Evolutionary conservation across 2,888 invertebrate species (phyloP).

Genomic region (Lottia scabra): DNA sequence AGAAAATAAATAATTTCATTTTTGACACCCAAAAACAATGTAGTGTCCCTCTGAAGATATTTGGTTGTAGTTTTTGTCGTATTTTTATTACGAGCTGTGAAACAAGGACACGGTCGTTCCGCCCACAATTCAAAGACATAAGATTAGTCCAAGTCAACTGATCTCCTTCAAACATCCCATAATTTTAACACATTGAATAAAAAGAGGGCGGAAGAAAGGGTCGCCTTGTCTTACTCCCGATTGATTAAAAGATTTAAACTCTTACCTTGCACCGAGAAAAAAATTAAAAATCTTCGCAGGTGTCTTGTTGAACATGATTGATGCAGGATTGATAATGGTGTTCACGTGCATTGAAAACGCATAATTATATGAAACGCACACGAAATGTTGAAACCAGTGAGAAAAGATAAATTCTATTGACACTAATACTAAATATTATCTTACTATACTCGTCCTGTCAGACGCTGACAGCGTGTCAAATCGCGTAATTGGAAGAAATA

Average conservation of each 20-base stretch:
- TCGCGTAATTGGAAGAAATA: too few relatives aligned
- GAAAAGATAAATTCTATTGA: neutral
- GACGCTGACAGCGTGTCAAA: too few relatives aligned
- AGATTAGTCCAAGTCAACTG: conserved; percentile 1
- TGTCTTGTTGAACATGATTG: neutral
- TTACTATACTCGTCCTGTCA: too few relatives aligned
- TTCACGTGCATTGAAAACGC: neutral
- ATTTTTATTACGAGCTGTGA: conserved; percentile 2
- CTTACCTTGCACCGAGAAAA: neutral
- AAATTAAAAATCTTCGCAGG: neutral
- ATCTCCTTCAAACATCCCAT: neutral
- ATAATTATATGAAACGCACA: neutral
- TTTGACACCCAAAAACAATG: neutral
- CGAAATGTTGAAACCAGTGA: neutral
- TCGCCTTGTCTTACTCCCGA: neutral
- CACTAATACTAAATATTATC: neutral
- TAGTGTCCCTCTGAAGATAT: neutral
- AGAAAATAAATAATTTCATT: conserved; percentile 5
- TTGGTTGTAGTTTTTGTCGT: neutral
- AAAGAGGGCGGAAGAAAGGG: neutral
- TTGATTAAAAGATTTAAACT: neutral
- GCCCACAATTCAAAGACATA: neutral
- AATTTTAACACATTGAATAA: neutral
- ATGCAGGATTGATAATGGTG: neutral
- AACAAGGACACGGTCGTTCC: neutral